A percentile compares a stretch with the other conserved stretches of the same genome.
phyloP scores from a whole-genome alignment of 2,797 vertebrate species.

The Halcyon badia region DNA sequence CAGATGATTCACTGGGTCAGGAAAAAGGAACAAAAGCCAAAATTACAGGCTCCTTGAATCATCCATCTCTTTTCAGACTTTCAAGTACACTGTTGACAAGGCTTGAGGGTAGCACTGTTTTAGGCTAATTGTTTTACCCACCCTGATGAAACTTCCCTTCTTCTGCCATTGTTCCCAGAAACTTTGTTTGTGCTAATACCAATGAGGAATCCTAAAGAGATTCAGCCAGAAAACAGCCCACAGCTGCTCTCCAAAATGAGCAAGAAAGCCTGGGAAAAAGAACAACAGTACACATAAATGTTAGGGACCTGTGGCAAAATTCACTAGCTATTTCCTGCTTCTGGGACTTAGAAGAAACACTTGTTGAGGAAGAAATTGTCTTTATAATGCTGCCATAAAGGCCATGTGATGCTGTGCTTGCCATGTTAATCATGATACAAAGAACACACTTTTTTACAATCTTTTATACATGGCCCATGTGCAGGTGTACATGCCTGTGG shows the following conservation, averaged over 20 bases:
- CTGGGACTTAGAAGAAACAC: neutral
- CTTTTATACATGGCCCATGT: neutral
- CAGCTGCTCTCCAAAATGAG: neutral
- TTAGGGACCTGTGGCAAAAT: neutral
- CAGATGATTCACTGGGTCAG: neutral
- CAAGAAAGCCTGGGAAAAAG: neutral
- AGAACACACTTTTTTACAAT: neutral
- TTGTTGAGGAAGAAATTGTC: neutral
- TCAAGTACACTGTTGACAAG: neutral
- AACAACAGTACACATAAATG: neutral
- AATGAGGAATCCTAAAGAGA: neutral
- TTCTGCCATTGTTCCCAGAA: neutral
- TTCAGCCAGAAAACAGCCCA: neutral
- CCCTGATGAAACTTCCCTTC: neutral
- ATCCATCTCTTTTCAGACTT: neutral
- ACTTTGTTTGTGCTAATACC: neutral
- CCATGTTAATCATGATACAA: neutral
- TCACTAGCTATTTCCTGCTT: neutral
- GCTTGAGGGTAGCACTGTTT: neutral
- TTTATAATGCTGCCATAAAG: neutral
- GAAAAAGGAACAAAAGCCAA: constrained; percentile 30
- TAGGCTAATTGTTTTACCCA: neutral
- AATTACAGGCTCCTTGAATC: constrained; percentile 5
- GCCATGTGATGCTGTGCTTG: neutral
- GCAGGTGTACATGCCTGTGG: neutral